Percentiles rank a stretch among this genome's conserved stretches.
Conservation (phyloP, 2,113 vertebrate genomes). For the Chaetops frenatus region DNA sequence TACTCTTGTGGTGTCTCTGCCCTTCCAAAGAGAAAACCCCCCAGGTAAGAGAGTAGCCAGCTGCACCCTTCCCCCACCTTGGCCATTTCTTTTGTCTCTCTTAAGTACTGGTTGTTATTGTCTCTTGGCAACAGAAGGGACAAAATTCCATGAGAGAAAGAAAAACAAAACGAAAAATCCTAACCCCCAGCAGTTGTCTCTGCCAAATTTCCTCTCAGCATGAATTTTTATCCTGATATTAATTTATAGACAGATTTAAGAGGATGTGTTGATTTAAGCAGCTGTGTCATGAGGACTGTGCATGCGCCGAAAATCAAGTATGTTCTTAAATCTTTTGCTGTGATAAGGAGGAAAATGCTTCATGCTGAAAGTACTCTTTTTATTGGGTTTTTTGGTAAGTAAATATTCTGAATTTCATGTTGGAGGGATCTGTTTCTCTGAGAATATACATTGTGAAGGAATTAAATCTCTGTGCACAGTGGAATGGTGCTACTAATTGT, state of each 20-base stretch:
- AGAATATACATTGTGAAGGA: not conserved
- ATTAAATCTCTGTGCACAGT: not conserved
- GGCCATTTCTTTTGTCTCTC: not conserved
- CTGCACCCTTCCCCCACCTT: not conserved
- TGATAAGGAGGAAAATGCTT: not conserved
- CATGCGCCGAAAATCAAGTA: not conserved
- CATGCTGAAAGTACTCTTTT: not conserved
- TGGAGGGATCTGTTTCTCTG: not conserved
- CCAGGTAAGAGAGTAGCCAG: not conserved
- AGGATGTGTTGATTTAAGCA: not conserved
- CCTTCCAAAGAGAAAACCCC: not conserved
- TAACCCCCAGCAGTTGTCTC: not conserved
- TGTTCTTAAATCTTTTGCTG: not conserved
- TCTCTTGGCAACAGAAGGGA: not conserved
- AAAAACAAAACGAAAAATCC: not conserved
- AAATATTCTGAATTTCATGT: not conserved
- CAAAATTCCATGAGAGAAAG: not conserved
- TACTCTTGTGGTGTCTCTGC: fast-evolving
- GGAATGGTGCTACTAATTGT: not conserved
- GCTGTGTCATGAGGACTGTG: not conserved
- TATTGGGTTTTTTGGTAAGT: not conserved
- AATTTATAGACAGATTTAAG: not conserved
- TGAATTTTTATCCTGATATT: not conserved
- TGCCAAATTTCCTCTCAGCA: not conserved
- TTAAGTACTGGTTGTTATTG: fast-evolving